Evolutionary conservation across 2,797 vertebrate species (phyloP).

Genomic region (Glyptemys insculpta): DNA sequence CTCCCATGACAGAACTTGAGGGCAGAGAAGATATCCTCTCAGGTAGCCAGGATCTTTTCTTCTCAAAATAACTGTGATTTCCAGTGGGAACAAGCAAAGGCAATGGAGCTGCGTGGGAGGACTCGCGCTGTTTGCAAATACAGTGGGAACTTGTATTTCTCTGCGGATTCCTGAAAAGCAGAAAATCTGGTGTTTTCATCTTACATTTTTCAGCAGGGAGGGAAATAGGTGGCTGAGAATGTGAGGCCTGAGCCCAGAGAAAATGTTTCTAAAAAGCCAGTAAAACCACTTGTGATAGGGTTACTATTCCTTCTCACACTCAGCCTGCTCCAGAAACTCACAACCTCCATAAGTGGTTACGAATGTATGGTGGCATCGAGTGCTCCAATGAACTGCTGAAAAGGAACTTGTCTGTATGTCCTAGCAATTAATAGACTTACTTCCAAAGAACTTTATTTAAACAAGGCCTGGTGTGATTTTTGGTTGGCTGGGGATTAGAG

Average conservation of each 20-base stretch:
- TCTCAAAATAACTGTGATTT: not conserved
- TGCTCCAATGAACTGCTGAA: slow-evolving; percentile 52
- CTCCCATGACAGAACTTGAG: not conserved
- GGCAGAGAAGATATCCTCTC: not conserved
- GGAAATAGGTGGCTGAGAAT: slow-evolving; percentile 47
- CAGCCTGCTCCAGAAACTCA: slow-evolving; percentile 44
- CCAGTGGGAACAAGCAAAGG: not conserved
- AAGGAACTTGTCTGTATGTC: slow-evolving; percentile 58
- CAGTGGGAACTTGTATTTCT: not conserved
- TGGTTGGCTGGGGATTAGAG: slow-evolving; percentile 36
- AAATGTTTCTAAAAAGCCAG: slow-evolving; percentile 52
- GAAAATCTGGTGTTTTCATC: not conserved
- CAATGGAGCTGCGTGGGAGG: not conserved
- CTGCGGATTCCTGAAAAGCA: slow-evolving; percentile 59
- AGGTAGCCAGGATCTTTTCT: not conserved
- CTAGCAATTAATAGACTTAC: slow-evolving; percentile 56
- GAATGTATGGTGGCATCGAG: slow-evolving; percentile 29
- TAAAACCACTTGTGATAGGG: not conserved
- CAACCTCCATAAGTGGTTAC: slow-evolving; percentile 3
- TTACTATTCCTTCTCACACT: slow-evolving; percentile 11
- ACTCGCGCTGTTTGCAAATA: fast-evolving
- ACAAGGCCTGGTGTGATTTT: slow-evolving; percentile 55
- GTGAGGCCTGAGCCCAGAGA: slow-evolving; percentile 42
- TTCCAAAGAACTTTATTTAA: slow-evolving; percentile 33
- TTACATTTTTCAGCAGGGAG: slow-evolving; percentile 11